A percentile compares a stretch with the other conserved stretches of the same genome.
These are phyloP conservation scores for western clawed frog (Xenopus tropicalis) DNA, from an alignment of 2,113 vertebrate species.

Conservation along the genomic window DNA sequence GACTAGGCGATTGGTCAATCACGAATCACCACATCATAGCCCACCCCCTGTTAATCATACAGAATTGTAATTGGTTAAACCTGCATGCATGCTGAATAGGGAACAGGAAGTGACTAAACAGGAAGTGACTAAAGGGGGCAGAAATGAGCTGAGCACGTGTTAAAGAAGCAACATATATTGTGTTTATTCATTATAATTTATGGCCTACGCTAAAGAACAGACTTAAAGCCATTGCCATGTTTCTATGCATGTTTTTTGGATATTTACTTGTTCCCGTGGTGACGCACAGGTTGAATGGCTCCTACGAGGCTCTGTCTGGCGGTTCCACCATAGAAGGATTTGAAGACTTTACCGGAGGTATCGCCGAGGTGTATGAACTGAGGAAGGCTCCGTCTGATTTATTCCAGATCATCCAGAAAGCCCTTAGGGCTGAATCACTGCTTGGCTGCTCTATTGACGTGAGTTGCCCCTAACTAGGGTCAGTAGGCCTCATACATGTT, in stretches of 20 bases:
- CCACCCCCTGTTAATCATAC: too few species aligned
- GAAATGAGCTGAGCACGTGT: too few species aligned
- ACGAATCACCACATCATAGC: too few species aligned
- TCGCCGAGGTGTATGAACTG: slow-evolving; percentile 69
- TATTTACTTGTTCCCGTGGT: slow-evolving; percentile 13
- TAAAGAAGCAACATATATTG: not conserved
- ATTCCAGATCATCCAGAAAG: slow-evolving; percentile 67
- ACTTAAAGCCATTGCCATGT: not conserved
- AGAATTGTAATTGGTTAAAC: too few species aligned
- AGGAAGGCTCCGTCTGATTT: slow-evolving; percentile 58
- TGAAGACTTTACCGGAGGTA: slow-evolving; percentile 77
- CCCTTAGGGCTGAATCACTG: slow-evolving; percentile 63
- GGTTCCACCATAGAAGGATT: slow-evolving; percentile 70
- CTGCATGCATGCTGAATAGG: too few species aligned
- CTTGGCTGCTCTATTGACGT: slow-evolving; percentile 75
- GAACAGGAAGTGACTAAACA: too few species aligned
- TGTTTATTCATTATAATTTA: not conserved
- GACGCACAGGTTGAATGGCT: slow-evolving; percentile 65
- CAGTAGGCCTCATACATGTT: not conserved
- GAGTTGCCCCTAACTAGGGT: slow-evolving; percentile 44
- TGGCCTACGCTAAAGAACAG: not conserved
- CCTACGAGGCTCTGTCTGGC: slow-evolving; percentile 71
- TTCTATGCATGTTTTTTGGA: not conserved
- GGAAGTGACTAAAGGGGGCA: too few species aligned
- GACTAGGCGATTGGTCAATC: too few species aligned